Evolutionary conservation across 1,140 invertebrate species (phyloP).

Genomic region (Heliconius congener): DNA sequence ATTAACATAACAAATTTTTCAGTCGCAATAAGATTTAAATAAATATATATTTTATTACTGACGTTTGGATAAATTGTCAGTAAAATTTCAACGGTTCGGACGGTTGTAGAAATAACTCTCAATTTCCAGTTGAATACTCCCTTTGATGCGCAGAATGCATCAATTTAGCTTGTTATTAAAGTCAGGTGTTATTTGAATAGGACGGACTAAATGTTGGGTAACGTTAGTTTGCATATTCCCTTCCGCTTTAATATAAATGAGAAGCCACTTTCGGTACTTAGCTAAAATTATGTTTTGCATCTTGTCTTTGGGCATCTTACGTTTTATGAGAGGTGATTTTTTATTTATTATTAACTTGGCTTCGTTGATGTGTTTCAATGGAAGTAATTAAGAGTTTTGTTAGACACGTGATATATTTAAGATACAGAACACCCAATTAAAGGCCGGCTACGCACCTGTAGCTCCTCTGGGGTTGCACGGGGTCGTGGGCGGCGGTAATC

Average conservation of each 20-base stretch:
- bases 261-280: background rate
- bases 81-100: background rate
- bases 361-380: no score
- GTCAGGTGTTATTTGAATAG: conserved; percentile 26
- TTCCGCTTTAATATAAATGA: background rate
- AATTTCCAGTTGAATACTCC: conserved; percentile 18
- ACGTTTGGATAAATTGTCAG: background rate
- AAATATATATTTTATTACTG: background rate
- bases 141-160: conserved; percentile 24
- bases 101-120: conserved; percentile 16
- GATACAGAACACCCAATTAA: no score
- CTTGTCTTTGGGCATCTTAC: background rate
- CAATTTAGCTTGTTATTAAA: conserved; percentile 25
- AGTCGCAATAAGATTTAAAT: no score
- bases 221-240: background rate
- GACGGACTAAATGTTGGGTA: conserved; percentile 1
- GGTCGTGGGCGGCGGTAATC: no score
- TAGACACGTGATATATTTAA: no score
- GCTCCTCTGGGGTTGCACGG: no score
- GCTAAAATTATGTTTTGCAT: background rate
- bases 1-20: background rate
- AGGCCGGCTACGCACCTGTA: no score
- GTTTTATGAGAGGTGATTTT: no score
- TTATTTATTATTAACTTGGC: no score
- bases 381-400: no score